Percentiles rank a stretch among this genome's conserved stretches.
These are phyloP conservation scores for Tamias sibiricus DNA, from an alignment of 2,113 vertebrate species.

Conservation along the genomic window DNA sequence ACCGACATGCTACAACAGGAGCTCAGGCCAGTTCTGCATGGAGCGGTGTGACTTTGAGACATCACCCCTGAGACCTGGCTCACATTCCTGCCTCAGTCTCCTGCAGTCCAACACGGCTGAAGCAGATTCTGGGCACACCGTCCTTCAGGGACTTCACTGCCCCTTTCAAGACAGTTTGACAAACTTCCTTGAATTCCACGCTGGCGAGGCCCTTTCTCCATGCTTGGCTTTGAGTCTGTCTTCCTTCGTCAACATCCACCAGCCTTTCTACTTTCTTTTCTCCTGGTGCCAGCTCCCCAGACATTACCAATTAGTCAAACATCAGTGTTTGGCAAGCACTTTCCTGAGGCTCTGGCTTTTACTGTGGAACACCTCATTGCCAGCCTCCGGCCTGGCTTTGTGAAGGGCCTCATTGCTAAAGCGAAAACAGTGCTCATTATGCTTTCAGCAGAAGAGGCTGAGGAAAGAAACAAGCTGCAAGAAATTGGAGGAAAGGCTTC, in stretches of 20 bases:
- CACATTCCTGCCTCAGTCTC: background rate
- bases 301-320: slow-evolving; percentile 70
- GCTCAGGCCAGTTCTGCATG: background rate
- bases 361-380: background rate
- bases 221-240: background rate
- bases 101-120: accelerated
- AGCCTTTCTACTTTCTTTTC: slow-evolving; percentile 13
- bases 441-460: background rate
- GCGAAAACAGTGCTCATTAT: background rate
- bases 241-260: slow-evolving; percentile 15
- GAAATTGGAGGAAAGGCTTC: background rate
- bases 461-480: background rate
- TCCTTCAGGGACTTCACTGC: background rate
- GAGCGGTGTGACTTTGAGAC: background rate
- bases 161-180: background rate
- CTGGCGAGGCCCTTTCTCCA: background rate
- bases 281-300: slow-evolving; percentile 54
- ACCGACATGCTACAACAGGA: accelerated
- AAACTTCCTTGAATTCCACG: background rate
- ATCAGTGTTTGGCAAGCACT: slow-evolving; percentile 54
- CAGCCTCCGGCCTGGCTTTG: slow-evolving; percentile 21
- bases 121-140: background rate
- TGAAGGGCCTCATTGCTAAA: background rate
- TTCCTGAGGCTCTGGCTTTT: slow-evolving; percentile 13
- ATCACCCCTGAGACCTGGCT: background rate